phyloP scores from a whole-genome alignment of 1,140 invertebrate genomes.

The Brachionus sp. region DNA sequence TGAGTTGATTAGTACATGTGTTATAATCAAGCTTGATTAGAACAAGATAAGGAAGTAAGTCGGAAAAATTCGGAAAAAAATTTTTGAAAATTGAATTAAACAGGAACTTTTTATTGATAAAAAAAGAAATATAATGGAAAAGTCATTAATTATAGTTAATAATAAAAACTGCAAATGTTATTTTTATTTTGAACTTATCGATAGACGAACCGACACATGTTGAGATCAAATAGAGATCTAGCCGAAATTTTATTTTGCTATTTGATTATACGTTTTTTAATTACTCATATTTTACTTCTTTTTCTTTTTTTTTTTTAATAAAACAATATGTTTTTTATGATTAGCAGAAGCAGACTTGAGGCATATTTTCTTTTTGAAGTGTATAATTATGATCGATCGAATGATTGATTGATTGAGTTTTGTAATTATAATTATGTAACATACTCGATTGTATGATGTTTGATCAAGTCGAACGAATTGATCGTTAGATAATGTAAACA shows the following conservation, averaged over 20 bases:
- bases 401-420: neutral
- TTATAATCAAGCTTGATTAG: neutral
- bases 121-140: neutral
- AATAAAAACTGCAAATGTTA: neutral
- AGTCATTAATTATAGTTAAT: neutral
- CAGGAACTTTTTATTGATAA: neutral
- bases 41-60: neutral
- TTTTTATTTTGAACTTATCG: neutral
- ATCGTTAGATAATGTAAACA: constrained; percentile 2
- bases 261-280: constrained; percentile 39
- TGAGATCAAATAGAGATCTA: neutral
- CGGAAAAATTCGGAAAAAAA: neutral
- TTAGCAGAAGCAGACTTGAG: neutral
- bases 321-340: constrained; percentile 15
- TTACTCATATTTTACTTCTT: constrained; percentile 40
- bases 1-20: neutral
- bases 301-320: too few relatives aligned
- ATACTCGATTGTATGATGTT: neutral
- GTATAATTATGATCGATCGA: neutral
- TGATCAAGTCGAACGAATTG: constrained; percentile 33
- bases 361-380: constrained; percentile 15
- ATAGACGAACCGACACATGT: neutral
- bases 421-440: constrained; percentile 28
- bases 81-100: neutral
- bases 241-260: neutral